A percentile compares a stretch with the other conserved stretches of the same genome.
These are phyloP conservation scores for Oscheius sp. DNA, from an alignment of 2,888 invertebrate species.

Conservation along the genomic window DNA sequence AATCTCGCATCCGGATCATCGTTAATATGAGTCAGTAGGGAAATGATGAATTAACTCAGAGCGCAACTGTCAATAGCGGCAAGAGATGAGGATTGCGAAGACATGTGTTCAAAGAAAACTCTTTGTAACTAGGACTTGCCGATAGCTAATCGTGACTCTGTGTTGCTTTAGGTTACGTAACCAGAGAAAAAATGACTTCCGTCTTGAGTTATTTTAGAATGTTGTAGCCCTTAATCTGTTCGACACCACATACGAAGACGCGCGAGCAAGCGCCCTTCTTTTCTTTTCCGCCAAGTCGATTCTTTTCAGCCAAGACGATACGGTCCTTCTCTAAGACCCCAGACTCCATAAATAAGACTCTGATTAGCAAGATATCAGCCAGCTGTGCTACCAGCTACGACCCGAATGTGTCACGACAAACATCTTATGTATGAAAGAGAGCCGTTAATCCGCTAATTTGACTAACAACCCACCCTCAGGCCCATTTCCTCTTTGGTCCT, in stretches of 20 bases:
- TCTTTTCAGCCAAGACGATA: no score
- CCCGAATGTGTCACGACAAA: slow-evolving; percentile 15
- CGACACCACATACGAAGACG: no score
- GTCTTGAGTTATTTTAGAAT: no score
- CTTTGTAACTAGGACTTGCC: neutral
- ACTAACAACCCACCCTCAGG: slow-evolving; percentile 30
- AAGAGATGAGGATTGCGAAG: no score
- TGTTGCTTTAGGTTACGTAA: no score
- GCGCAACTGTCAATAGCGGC: neutral
- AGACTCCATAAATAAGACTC: no score
- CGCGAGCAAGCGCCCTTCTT: no score
- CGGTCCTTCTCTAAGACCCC: no score
- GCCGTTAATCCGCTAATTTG: slow-evolving; percentile 39
- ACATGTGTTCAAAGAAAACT: no score
- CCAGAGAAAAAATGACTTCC: no score
- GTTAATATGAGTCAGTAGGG: slow-evolving; percentile 37
- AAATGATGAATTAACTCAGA: slow-evolving; percentile 35
- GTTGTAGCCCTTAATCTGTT: no score
- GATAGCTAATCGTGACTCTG: neutral
- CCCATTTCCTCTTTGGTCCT: slow-evolving; percentile 21
- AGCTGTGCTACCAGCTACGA: neutral
- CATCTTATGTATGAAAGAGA: slow-evolving; percentile 35
- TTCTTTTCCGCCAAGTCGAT: no score
- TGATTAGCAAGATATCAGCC: neutral
- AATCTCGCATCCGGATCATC: slow-evolving; percentile 35